Conservation (phyloP, 2,113 vertebrate species). For the Tachysurus vachellii region DNA sequence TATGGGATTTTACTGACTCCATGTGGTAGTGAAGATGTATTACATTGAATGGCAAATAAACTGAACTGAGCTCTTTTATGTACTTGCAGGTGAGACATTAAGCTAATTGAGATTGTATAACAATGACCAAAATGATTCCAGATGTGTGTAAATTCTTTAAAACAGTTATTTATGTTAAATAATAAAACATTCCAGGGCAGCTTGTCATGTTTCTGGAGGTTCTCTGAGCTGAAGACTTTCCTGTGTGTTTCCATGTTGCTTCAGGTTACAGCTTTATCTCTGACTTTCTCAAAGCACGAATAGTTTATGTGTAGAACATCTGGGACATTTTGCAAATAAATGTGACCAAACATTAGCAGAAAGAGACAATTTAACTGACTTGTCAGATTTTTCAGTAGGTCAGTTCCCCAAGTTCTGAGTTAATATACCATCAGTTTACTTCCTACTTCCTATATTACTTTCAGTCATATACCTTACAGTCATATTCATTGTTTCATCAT, state of each 20-base stretch:
- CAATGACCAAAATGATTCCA: background rate
- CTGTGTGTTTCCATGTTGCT: background rate
- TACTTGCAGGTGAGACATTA: background rate
- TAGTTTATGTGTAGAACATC: background rate
- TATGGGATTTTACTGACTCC: slow-evolving; percentile 43
- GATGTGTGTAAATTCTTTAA: background rate
- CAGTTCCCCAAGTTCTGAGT: background rate
- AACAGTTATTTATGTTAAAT: background rate
- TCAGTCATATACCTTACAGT: too few species aligned
- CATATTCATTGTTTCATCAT: background rate
- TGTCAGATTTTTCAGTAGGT: too few species aligned
- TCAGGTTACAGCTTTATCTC: background rate
- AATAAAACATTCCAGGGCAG: background rate
- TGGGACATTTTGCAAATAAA: background rate
- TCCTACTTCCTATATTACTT: too few species aligned
- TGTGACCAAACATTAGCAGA: background rate
- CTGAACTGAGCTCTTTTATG: background rate
- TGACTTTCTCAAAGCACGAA: too few species aligned
- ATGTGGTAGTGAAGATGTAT: slow-evolving; percentile 19
- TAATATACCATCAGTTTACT: background rate
- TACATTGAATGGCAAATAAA: slow-evolving; percentile 5
- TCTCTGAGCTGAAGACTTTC: background rate
- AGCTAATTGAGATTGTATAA: background rate
- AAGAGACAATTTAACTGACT: too few species aligned
- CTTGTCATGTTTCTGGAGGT: background rate